Evolutionary conservation across 2,888 invertebrate genomes (phyloP), one percentile per base, ranked within the genome.

Genomic region (Hypsopygia costalis): DNA sequence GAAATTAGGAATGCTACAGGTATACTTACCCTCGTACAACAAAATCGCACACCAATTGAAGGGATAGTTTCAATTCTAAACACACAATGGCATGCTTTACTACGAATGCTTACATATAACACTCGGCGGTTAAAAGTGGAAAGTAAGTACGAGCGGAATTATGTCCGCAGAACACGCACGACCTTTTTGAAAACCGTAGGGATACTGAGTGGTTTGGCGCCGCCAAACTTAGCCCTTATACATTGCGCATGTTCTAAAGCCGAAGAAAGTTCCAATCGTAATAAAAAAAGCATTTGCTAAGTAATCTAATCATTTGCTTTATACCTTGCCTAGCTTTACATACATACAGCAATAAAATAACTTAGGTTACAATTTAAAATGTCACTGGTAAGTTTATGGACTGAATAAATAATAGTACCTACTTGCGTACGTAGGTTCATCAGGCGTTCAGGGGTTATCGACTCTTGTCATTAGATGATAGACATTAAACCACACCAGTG

Each of bases 41-140:
- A 63, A 69, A 57, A 72, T 69, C 64, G 69, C 58, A 75, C 82
- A 80, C 77, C 77, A 78, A 82, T 66, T 62, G 67, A 66, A 67
- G 65, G 62, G 57, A 58, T 53, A 53, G 50, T 58, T 65, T 52
- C 52, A 68, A 69, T 58, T 70, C 82, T 85, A 86, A 69, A 81
- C 74, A 82, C 77, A 80, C 68, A 81, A 65, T 61, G 43, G 75
- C 85, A 86, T 86, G 85, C 86, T 77, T 66, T 64, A 62, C 75
- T 79, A 75, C 67, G 59, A 69, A 83, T 81, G 85, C 86, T 86
- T 87, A 86, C 86, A 83, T 86, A 81, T 63, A 81, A 76, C 76
- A 81, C 75, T 66, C 77, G 67, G 65, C 63, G 68, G 62, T 66
- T 69, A 62, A 65, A 75, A 64, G 65, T 66, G 63, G 52, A 49